Evolutionary conservation across 2,888 invertebrate genomes (phyloP).

Genomic region (Phragmatobia fuliginosa): DNA sequence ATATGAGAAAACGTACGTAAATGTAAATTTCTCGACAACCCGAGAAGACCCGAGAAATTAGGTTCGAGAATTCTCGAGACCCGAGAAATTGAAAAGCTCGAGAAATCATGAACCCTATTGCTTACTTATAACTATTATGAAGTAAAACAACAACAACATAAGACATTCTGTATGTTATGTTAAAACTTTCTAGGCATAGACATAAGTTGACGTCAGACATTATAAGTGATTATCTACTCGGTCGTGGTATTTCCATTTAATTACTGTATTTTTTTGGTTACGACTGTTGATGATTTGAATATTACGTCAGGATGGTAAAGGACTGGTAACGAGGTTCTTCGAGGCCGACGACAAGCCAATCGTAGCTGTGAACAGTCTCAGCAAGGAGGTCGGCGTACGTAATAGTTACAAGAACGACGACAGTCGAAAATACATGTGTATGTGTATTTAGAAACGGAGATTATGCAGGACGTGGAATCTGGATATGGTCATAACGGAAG

Average conservation of each 20-base stretch:
- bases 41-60: too few relatives aligned
- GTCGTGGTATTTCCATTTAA: conserved; percentile 39
- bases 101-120: too few relatives aligned
- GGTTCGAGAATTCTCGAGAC: too few relatives aligned
- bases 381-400: conserved; percentile 50
- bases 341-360: conserved; percentile 44
- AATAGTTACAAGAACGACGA: conserved; percentile 50
- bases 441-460: conserved; percentile 26
- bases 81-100: too few relatives aligned
- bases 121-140: too few relatives aligned
- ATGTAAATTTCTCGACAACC: too few relatives aligned
- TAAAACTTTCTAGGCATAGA: conserved; percentile 31
- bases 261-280: conserved; percentile 35
- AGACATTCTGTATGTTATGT: not conserved
- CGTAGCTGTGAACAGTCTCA: conserved; percentile 45
- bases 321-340: conserved; percentile 34
- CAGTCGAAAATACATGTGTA: conserved; percentile 35
- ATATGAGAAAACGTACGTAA: too few relatives aligned
- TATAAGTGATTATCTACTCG: conserved; percentile 36
- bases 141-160: not conserved
- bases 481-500: conserved; percentile 19
- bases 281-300: conserved; percentile 30
- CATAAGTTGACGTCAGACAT: conserved; percentile 27
- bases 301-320: conserved; percentile 43
- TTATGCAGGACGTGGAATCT: conserved; percentile 17